A percentile compares a stretch with the other conserved stretches of the same genome.
Evolutionary conservation across 2,888 invertebrate genomes (phyloP).

Genomic region (Cantharis nigra): DNA sequence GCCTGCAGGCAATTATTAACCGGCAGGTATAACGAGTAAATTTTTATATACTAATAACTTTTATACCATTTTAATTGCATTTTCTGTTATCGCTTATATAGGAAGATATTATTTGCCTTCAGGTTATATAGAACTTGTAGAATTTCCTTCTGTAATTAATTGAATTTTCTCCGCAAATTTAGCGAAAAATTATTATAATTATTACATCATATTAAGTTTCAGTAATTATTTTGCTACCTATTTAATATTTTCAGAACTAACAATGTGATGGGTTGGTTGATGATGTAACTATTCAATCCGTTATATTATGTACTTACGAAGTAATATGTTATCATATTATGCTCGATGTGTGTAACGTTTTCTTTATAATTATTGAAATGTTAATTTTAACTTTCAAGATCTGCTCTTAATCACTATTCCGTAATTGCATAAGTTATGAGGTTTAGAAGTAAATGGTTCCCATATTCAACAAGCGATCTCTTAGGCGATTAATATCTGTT

Average conservation of each 20-base stretch:
- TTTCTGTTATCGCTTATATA: not conserved
- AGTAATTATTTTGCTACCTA: not conserved
- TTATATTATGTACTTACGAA: not conserved
- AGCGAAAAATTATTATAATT: not conserved
- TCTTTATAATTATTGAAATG: not conserved
- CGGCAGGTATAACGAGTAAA: conserved; percentile 1
- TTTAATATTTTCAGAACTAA: not conserved
- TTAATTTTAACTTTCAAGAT: not conserved
- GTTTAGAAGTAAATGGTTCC: not conserved
- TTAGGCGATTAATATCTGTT: not conserved
- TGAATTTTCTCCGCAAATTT: not conserved
- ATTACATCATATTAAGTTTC: not conserved
- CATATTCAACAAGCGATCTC: not conserved
- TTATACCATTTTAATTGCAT: not conserved
- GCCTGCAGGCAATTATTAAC: not conserved
- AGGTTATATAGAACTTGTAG: not conserved
- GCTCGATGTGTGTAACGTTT: not conserved
- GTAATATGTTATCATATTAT: not conserved
- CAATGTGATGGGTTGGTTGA: not conserved
- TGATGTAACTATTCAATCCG: not conserved
- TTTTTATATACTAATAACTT: not conserved
- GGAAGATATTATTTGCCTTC: not conserved
- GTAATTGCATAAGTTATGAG: not conserved
- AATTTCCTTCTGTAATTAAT: not conserved
- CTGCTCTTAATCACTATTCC: not conserved